Conservation (phyloP, 1,140 invertebrate species). For the Drosophila parvula region DNA sequence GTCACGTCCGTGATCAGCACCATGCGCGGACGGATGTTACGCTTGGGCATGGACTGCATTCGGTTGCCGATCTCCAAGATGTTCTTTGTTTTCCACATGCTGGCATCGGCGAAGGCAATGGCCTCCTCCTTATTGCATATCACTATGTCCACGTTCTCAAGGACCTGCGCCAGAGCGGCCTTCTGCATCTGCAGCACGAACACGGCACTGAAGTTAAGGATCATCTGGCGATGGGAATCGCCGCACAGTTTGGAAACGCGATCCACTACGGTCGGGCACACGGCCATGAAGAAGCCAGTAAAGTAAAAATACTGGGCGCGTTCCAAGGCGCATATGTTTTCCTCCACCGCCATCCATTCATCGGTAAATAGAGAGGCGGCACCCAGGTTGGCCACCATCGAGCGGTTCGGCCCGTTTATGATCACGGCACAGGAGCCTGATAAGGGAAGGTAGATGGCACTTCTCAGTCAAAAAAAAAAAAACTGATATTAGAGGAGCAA, state of each 20-base stretch:
- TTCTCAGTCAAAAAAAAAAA: no score
- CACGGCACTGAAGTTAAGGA: constrained; percentile 67
- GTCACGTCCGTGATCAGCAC: constrained; percentile 48
- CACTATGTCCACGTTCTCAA: constrained; percentile 53
- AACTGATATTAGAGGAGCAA: no score
- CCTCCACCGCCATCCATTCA: constrained; percentile 53
- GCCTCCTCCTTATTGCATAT: constrained; percentile 66
- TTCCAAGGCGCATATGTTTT: constrained; percentile 49
- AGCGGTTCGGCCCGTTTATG: constrained; percentile 83
- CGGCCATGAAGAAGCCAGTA: constrained; percentile 68
- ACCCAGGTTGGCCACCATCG: constrained; percentile 66
- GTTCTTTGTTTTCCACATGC: constrained; percentile 53
- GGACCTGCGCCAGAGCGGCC: constrained; percentile 12
- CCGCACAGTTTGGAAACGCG: constrained; percentile 18
- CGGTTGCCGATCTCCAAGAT: constrained; percentile 55
- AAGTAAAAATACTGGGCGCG: constrained; percentile 46
- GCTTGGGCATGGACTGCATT: constrained; percentile 51
- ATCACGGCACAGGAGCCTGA: constrained; percentile 93
- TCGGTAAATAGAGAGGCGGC: constrained; percentile 55
- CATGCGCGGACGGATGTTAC: constrained; percentile 28
- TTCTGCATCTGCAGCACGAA: constrained; percentile 59
- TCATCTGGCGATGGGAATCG: constrained; percentile 25
- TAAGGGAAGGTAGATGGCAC: no score
- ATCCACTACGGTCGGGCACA: constrained; percentile 28
- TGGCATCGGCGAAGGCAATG: constrained; percentile 32